Evolutionary conservation across 2,113 vertebrate genomes (phyloP).

Genomic region (Salvelinus namaycush): DNA sequence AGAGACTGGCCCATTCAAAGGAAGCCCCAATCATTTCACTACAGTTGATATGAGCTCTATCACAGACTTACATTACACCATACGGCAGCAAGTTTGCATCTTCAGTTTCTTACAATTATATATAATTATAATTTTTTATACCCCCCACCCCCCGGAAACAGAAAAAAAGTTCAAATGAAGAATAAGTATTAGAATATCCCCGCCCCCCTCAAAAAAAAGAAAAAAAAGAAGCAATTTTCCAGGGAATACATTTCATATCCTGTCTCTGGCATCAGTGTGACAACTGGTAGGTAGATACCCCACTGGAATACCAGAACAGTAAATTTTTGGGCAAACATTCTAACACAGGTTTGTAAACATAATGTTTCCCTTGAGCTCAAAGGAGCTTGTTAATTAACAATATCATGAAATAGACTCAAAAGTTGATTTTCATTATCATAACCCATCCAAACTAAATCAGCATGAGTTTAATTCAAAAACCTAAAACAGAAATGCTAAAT

Average conservation of each 20-base stretch:
- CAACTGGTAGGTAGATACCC: conserved; percentile 44
- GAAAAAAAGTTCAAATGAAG: background rate
- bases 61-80: too few relatives aligned
- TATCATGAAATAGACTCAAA: conserved; percentile 62
- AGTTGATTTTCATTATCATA: conserved; percentile 39
- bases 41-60: too few relatives aligned
- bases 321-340: conserved; percentile 63
- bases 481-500: conserved; percentile 16
- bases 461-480: conserved; percentile 26
- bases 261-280: conserved; percentile 2
- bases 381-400: conserved; percentile 24
- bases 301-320: conserved; percentile 51
- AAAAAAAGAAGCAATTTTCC: conserved; percentile 8
- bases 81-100: too few relatives aligned
- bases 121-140: too few relatives aligned
- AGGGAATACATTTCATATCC: conserved; percentile 3
- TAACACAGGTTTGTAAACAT: conserved; percentile 74
- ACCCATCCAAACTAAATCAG: conserved; percentile 53
- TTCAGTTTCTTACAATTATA: too few relatives aligned
- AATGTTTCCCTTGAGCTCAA: conserved; percentile 66
- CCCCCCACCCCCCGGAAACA: background rate
- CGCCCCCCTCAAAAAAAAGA: background rate
- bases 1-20: conserved; percentile 50
- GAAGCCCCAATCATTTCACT: conserved; percentile 25
- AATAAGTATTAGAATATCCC: background rate